phyloP scores from a whole-genome alignment of 2,888 invertebrate species.

The Aromia moschata region DNA sequence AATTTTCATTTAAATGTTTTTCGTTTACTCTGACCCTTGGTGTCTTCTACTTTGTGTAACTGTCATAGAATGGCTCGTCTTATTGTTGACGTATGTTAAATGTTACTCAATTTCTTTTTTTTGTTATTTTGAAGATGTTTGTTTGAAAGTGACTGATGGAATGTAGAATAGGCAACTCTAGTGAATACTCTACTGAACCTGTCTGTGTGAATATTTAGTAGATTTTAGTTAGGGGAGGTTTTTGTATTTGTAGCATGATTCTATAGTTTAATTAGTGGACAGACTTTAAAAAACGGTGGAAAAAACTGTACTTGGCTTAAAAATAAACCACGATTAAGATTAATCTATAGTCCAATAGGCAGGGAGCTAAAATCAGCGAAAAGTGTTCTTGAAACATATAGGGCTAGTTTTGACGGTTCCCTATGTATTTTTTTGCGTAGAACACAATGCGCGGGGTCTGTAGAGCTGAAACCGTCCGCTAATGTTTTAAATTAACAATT shows the following conservation, averaged over 20 bases:
- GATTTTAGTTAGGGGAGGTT: slow-evolving; percentile 5
- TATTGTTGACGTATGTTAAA: slow-evolving; percentile 20
- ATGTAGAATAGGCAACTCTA: slow-evolving; percentile 43
- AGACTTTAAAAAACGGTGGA: not conserved
- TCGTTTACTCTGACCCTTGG: slow-evolving; percentile 1
- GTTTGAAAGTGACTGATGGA: slow-evolving; percentile 30
- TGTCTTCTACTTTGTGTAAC: slow-evolving; percentile 12
- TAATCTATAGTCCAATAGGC: too few relatives aligned
- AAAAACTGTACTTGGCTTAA: too few relatives aligned
- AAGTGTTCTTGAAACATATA: too few relatives aligned
- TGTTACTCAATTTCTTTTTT: too few relatives aligned
- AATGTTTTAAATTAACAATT: too few relatives aligned
- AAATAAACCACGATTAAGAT: too few relatives aligned
- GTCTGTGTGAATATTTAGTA: slow-evolving; percentile 3
- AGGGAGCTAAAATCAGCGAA: too few relatives aligned
- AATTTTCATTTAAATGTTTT: slow-evolving; percentile 24
- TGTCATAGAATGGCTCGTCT: slow-evolving; percentile 7
- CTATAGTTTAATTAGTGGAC: too few relatives aligned
- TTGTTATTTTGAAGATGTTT: slow-evolving; percentile 24
- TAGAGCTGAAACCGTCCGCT: too few relatives aligned
- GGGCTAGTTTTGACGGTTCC: too few relatives aligned
- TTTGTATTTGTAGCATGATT: slow-evolving; percentile 11
- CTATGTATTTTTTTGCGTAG: too few relatives aligned
- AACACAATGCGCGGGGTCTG: too few relatives aligned
- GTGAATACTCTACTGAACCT: slow-evolving; percentile 43